Evolutionary conservation across 1,140 invertebrate genomes (phyloP), one percentile per base, ranked within the genome.

Genomic region (Drosophila santomea): DNA sequence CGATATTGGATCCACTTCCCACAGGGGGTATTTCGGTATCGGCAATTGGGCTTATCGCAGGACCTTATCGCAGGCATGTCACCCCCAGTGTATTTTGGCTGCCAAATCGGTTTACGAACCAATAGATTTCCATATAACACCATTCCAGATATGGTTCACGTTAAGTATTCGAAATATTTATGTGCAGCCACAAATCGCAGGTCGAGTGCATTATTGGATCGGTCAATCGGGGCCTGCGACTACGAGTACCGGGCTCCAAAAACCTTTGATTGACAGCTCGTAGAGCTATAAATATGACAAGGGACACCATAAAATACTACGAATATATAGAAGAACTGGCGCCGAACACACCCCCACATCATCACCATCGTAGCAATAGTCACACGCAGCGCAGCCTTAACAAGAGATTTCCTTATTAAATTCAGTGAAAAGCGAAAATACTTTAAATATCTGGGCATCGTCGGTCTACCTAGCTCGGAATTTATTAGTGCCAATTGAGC

Each of bases 351-450:
- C 48, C 50, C 56, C 38, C 57, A 67, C 15, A 44, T 44, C 25
- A 15, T 15, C 28, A 17, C 43, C 32, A 39, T 14, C 38, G 38
- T 32, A 10, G 15, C 17, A 41, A 28, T 15, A 48, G 15, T 36
- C 57, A 41, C 63, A 74, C 58, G 74, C 68, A 59, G 60, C 36
- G 62, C 38, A 32, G 20, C 60, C 51, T 88, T 88, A 88, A 88
- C 84, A 47, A 88, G 84, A 68, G 59, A 84, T 88, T 88, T 88
- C 84, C 84, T 88, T 73, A 88, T 88, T 88, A 89, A 89, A 84
- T 89, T 77, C 59, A 80, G 48, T 67, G 54, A 71, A 71, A 67
- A 80, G 63, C 57, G 44, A 63, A 82, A 38, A 72, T 28, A 57
- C 69, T 75, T 67, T 54, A 66, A 54, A 78, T 80, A 66, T 61